These are phyloP conservation scores for Fukomys damarensis DNA, from an alignment of 2,113 vertebrate species.

Conservation along the genomic window DNA sequence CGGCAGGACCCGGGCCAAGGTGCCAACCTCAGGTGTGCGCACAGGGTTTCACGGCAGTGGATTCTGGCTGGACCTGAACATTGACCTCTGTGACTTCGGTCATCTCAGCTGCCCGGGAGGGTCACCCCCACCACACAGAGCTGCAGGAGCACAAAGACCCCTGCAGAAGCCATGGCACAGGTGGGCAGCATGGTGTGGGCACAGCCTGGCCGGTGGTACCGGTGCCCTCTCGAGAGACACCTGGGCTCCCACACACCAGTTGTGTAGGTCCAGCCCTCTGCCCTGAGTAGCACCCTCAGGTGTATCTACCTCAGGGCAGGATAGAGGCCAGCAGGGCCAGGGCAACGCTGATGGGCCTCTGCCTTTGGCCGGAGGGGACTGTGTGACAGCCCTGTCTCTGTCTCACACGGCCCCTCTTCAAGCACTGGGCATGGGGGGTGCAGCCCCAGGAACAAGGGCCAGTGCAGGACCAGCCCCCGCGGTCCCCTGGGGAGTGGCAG, in stretches of 20 bases:
- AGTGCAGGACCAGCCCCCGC: too few species aligned
- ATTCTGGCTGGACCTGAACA: not conserved
- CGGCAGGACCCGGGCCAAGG: not conserved
- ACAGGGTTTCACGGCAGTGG: not conserved
- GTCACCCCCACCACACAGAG: not conserved
- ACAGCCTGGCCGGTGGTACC: not conserved
- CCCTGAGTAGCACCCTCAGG: not conserved
- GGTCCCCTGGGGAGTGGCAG: not conserved
- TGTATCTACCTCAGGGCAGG: not conserved
- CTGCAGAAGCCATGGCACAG: not conserved
- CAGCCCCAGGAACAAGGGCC: not conserved
- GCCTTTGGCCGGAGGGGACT: not conserved
- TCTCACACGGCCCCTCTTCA: not conserved
- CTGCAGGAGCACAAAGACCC: not conserved
- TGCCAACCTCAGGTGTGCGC: not conserved
- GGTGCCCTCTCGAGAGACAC: not conserved
- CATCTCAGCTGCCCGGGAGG: not conserved
- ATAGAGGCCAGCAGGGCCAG: not conserved
- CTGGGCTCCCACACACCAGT: not conserved
- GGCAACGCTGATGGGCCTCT: not conserved
- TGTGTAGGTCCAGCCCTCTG: too few species aligned
- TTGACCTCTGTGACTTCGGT: not conserved
- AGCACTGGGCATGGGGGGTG: not conserved
- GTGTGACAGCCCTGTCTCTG: not conserved
- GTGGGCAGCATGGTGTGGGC: not conserved